A percentile compares a stretch with the other conserved stretches of the same genome.
Conservation (phyloP, 1,140 invertebrate species). For the Rhopalosiphum padi region DNA sequence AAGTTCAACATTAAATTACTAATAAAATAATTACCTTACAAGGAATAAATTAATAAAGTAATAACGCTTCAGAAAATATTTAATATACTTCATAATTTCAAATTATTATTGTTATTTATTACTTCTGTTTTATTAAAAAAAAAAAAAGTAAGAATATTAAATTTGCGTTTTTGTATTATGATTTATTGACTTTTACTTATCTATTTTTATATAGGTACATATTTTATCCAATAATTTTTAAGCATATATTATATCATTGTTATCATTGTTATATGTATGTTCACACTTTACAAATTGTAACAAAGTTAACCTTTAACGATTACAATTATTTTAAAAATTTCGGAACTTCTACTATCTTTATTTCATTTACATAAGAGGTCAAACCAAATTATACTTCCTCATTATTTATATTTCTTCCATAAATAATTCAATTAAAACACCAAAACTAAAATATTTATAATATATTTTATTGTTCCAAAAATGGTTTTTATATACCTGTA, state of each 20-base stretch:
- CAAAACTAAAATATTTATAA: background rate
- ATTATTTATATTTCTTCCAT: background rate
- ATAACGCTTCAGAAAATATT: background rate
- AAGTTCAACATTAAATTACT: background rate
- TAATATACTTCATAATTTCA: background rate
- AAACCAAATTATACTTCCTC: background rate
- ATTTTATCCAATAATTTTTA: background rate
- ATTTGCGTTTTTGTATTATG: background rate
- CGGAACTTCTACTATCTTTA: background rate
- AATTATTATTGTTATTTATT: background rate
- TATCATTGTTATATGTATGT: background rate
- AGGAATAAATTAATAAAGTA: background rate
- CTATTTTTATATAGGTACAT: background rate
- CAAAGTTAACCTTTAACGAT: background rate
- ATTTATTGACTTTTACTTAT: background rate
- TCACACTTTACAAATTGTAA: background rate
- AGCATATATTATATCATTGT: background rate
- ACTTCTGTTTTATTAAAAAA: background rate
- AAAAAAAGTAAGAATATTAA: background rate
- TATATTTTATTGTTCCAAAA: background rate
- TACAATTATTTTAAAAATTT: background rate
- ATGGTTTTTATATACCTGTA: background rate
- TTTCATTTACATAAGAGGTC: background rate
- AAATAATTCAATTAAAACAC: background rate
- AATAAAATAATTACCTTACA: background rate